These are phyloP conservation scores for Aythya baeri DNA, from an alignment of 2,113 vertebrate genomes.

Conservation along the genomic window DNA sequence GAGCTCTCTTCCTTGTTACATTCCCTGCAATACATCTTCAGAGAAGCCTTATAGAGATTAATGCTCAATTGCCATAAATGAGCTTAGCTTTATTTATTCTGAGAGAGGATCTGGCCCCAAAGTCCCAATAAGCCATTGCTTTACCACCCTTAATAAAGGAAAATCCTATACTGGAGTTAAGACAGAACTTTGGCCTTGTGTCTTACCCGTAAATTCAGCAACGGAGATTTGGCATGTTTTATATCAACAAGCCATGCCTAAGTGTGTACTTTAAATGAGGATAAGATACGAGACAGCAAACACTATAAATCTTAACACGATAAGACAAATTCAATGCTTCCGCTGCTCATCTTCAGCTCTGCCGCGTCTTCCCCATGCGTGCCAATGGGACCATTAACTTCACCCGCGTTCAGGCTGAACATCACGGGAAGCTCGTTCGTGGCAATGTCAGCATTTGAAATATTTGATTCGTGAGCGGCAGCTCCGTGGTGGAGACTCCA, in stretches of 20 bases:
- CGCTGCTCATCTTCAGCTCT: background rate
- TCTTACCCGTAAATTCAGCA: background rate
- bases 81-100: constrained; percentile 64
- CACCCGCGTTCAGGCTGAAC: background rate
- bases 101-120: constrained; percentile 32
- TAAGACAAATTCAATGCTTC: background rate
- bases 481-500: fast-evolving
- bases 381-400: fast-evolving
- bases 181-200: background rate
- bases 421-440: background rate
- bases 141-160: constrained; percentile 2
- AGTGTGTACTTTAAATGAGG: constrained; percentile 14
- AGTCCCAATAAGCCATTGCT: constrained; percentile 22
- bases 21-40: constrained; percentile 9
- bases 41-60: constrained; percentile 50
- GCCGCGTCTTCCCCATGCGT: fast-evolving
- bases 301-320: background rate
- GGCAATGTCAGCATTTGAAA: background rate
- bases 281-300: background rate
- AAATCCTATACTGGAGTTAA: constrained; percentile 15
- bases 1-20: constrained; percentile 28
- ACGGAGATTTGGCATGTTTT: background rate
- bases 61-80: constrained; percentile 46
- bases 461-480: background rate
- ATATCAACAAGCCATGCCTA: constrained; percentile 13